A percentile compares a stretch with the other conserved stretches of the same genome.
These are phyloP conservation scores for Venturia canescens DNA, from an alignment of 1,140 invertebrate genomes.

Conservation along the genomic window DNA sequence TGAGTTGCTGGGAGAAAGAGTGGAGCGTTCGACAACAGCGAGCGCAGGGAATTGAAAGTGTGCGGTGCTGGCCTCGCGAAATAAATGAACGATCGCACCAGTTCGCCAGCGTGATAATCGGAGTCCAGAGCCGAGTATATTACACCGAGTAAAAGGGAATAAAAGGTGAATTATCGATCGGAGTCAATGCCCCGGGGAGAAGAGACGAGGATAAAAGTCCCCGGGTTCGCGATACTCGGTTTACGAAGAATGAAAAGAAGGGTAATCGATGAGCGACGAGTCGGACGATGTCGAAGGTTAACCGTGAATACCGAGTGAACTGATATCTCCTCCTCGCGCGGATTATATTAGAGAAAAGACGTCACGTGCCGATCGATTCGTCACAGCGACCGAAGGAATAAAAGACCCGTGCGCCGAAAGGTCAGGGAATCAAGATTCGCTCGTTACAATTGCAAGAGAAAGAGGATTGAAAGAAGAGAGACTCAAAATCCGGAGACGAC, in stretches of 20 bases:
- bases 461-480: background rate
- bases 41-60: background rate
- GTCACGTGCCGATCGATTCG: slow-evolving; percentile 39
- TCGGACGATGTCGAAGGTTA: slow-evolving; percentile 41
- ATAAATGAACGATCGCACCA: background rate
- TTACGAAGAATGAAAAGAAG: slow-evolving; percentile 33
- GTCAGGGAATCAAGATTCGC: slow-evolving; percentile 12
- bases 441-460: background rate
- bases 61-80: slow-evolving; percentile 12
- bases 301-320: slow-evolving; percentile 18
- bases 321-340: background rate
- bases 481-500: background rate
- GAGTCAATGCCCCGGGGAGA: slow-evolving; percentile 41
- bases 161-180: slow-evolving; percentile 26
- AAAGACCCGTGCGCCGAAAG: slow-evolving; percentile 9
- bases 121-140: background rate
- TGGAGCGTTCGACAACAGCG: no score
- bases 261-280: slow-evolving; percentile 36
- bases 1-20: background rate
- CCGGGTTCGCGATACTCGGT: slow-evolving; percentile 28
- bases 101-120: background rate
- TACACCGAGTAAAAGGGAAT: slow-evolving; percentile 20
- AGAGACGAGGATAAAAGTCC: slow-evolving; percentile 35
- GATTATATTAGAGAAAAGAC: background rate
- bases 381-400: background rate